Conservation (phyloP, 2,797 vertebrate species). For the Chanos chanos region DNA sequence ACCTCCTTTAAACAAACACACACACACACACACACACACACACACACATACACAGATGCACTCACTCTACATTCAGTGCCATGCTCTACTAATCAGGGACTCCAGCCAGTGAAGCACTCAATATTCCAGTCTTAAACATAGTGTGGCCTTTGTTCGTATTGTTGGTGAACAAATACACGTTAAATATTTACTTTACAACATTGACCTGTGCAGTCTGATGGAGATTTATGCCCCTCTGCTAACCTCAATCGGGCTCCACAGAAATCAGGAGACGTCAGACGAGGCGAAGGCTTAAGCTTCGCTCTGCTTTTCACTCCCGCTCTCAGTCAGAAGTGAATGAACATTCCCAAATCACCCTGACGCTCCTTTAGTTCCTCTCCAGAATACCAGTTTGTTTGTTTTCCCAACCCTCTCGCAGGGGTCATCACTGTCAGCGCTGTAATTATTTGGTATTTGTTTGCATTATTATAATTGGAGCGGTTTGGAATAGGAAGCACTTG, state of each 20-base stretch:
- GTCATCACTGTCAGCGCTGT: constrained; percentile 10
- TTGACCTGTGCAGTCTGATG: constrained; percentile 27
- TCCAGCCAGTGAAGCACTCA: constrained; percentile 16
- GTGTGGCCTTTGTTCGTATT: constrained; percentile 63
- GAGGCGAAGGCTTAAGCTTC: background rate
- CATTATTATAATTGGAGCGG: constrained; percentile 5
- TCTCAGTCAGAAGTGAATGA: constrained; percentile 26
- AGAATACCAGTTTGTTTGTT: background rate
- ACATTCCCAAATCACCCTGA: constrained; percentile 31
- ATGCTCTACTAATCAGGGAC: constrained; percentile 14
- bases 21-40: background rate
- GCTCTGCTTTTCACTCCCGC: constrained; percentile 17
- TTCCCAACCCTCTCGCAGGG: background rate
- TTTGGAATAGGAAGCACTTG: constrained; percentile 14
- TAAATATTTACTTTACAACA: constrained; percentile 51
- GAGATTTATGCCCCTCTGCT: constrained; percentile 35
- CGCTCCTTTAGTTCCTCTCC: constrained; percentile 17
- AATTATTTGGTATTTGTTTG: constrained; percentile 2
- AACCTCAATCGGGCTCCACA: constrained; percentile 24
- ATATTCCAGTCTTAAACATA: constrained; percentile 43
- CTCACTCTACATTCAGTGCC: background rate
- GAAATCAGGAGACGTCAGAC: constrained; percentile 19
- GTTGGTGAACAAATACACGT: constrained; percentile 56
- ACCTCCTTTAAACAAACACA: background rate
- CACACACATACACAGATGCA: constrained; percentile 5